These are phyloP conservation scores for Gobio occitaniae DNA, from an alignment of 2,797 vertebrate species.

Conservation along the genomic window DNA sequence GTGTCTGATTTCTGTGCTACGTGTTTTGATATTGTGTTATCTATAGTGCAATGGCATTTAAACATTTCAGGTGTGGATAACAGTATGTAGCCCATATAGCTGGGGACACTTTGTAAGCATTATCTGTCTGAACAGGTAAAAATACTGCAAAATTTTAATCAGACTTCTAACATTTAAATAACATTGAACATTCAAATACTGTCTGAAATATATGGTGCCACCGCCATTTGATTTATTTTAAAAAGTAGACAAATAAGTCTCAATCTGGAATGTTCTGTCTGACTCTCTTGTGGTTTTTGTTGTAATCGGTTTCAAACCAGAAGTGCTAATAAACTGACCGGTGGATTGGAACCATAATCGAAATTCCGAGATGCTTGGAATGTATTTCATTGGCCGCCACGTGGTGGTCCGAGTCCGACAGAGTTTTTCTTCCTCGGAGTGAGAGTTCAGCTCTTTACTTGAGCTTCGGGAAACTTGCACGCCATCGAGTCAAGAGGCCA, in stretches of 20 bases:
- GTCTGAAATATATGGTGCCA: background rate
- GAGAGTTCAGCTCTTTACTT: slow-evolving; percentile 8
- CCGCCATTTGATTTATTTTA: background rate
- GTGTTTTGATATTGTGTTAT: background rate
- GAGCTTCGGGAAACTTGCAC: slow-evolving; percentile 17
- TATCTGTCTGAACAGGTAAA: background rate
- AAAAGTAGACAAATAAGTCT: background rate
- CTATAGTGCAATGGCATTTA: background rate
- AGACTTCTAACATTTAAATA: background rate
- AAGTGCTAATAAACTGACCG: slow-evolving; percentile 10
- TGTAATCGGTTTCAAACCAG: slow-evolving; percentile 11
- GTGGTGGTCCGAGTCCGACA: background rate
- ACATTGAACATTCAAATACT: background rate
- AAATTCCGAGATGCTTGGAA: no score
- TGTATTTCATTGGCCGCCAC: background rate
- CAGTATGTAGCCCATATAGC: background rate
- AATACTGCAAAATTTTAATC: background rate
- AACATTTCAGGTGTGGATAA: background rate
- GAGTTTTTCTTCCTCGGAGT: slow-evolving; percentile 6
- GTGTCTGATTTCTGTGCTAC: background rate
- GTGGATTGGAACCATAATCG: slow-evolving; percentile 9
- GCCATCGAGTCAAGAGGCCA: background rate
- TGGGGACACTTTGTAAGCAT: background rate
- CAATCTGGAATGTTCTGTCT: background rate
- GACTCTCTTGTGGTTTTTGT: slow-evolving; percentile 5